These are phyloP conservation scores for Notarius quadriscutis DNA, from an alignment of 2,113 vertebrate genomes.

Conservation along the genomic window DNA sequence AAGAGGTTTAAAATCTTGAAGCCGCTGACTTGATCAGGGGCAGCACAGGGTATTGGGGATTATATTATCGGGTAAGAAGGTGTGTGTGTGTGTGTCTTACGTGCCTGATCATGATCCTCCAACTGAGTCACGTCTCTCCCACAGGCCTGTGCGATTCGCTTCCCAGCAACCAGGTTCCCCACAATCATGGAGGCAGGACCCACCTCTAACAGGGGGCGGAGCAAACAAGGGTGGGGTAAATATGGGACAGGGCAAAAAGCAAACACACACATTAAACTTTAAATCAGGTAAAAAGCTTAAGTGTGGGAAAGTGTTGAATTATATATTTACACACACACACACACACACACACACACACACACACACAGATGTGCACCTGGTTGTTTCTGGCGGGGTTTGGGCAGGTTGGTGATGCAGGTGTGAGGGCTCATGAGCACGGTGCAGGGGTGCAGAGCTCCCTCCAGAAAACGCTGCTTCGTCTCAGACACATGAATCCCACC, in stretches of 20 bases:
- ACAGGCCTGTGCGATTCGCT: constrained; percentile 92
- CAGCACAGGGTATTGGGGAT: background rate
- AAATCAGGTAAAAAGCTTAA: background rate
- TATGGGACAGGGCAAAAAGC: background rate
- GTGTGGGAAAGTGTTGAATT: background rate
- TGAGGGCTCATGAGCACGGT: constrained; percentile 96
- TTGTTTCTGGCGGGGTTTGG: constrained; percentile 93
- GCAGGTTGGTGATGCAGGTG: constrained; percentile 94
- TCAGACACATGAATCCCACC: constrained; percentile 95
- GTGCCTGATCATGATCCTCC: constrained; percentile 93
- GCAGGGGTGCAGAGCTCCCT: constrained; percentile 90
- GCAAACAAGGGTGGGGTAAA: background rate
- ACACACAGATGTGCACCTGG: constrained; percentile 73
- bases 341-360: constrained; percentile 13
- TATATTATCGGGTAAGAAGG: background rate
- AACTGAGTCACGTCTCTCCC: constrained; percentile 88
- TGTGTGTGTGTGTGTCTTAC: constrained; percentile 75
- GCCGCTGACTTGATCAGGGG: background rate
- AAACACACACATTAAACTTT: background rate
- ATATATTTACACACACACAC: constrained; percentile 20
- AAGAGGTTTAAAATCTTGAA: background rate
- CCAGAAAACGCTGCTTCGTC: constrained; percentile 93
- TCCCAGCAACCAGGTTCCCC: constrained; percentile 92
- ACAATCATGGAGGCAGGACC: constrained; percentile 97
- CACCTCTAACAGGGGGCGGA: constrained; percentile 75